A percentile compares a stretch with the other conserved stretches of the same genome.
Conservation (phyloP, 2,888 invertebrate genomes). For the Cosmia trapezina region DNA sequence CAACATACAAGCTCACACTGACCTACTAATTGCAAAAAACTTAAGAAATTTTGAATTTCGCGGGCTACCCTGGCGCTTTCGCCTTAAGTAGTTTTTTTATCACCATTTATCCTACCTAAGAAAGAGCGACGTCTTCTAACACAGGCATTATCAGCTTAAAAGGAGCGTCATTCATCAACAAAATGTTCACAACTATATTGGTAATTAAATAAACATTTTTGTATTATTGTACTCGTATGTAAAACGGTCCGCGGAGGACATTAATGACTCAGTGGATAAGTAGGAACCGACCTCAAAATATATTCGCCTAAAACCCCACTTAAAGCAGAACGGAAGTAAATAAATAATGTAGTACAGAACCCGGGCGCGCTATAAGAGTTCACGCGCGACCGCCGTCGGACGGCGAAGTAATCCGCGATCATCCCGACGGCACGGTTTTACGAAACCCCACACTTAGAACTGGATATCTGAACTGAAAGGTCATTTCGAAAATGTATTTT, state of each 20-base stretch:
- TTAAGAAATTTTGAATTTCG: too few species aligned
- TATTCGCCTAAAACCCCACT: slow-evolving; percentile 27
- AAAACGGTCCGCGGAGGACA: background rate
- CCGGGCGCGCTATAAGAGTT: slow-evolving; percentile 53
- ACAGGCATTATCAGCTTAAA: too few species aligned
- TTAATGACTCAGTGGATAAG: slow-evolving; percentile 3
- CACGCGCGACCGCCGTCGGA: slow-evolving; percentile 43
- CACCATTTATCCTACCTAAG: too few species aligned
- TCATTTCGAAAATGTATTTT: background rate
- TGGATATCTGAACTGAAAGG: background rate
- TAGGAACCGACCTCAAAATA: slow-evolving; percentile 15
- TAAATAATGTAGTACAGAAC: slow-evolving; percentile 57
- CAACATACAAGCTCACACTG: too few species aligned
- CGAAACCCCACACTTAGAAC: slow-evolving; percentile 35
- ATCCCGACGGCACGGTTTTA: slow-evolving; percentile 43
- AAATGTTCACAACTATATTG: too few species aligned
- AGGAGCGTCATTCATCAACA: too few species aligned
- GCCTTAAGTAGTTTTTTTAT: too few species aligned
- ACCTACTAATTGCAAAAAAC: too few species aligned
- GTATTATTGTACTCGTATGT: background rate
- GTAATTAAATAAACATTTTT: too few species aligned
- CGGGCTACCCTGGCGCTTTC: too few species aligned
- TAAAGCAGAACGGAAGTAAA: slow-evolving; percentile 46
- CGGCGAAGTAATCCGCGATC: slow-evolving; percentile 57
- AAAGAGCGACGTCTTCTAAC: too few species aligned